A percentile compares a stretch with the other conserved stretches of the same genome.
Conservation (phyloP, 2,888 invertebrate species). For the Onchidella celtica region DNA sequence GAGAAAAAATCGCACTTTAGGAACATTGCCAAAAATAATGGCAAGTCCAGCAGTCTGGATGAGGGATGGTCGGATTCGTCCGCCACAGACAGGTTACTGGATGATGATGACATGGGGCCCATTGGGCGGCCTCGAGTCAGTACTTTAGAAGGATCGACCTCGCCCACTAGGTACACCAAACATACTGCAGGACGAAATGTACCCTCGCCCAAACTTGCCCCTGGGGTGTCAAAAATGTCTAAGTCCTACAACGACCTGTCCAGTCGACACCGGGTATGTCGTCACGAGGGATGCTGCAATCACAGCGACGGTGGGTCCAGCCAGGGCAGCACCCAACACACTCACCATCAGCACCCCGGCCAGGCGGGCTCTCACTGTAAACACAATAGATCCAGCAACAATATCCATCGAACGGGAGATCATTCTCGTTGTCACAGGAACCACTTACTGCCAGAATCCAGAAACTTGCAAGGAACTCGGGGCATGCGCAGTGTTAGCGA, state of each 20-base stretch:
- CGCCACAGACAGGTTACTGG: neutral
- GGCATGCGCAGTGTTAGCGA: slow-evolving; percentile 39
- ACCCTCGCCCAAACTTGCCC: neutral
- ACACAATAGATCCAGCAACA: slow-evolving; percentile 2
- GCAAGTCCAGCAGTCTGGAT: slow-evolving; percentile 11
- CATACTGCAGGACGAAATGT: neutral
- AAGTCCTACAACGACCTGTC: slow-evolving; percentile 34
- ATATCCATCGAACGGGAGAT: neutral
- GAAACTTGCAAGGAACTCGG: slow-evolving; percentile 6
- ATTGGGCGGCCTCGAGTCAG: too few relatives aligned
- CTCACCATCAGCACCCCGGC: neutral
- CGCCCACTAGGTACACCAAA: neutral
- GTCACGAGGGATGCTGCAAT: neutral
- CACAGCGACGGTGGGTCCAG: neutral
- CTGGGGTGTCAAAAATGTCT: neutral
- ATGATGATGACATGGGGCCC: too few relatives aligned
- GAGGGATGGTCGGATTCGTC: slow-evolving; percentile 4
- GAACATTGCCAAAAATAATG: neutral
- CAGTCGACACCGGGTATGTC: neutral
- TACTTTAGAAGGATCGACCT: too few relatives aligned
- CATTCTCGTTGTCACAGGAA: neutral
- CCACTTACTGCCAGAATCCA: slow-evolving; percentile 28
- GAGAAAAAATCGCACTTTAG: neutral
- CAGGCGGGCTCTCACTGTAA: neutral
- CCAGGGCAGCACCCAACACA: too few relatives aligned